These are phyloP conservation scores for Sclerurus mexicanus DNA, from an alignment of 2,113 vertebrate genomes.

Conservation along the genomic window DNA sequence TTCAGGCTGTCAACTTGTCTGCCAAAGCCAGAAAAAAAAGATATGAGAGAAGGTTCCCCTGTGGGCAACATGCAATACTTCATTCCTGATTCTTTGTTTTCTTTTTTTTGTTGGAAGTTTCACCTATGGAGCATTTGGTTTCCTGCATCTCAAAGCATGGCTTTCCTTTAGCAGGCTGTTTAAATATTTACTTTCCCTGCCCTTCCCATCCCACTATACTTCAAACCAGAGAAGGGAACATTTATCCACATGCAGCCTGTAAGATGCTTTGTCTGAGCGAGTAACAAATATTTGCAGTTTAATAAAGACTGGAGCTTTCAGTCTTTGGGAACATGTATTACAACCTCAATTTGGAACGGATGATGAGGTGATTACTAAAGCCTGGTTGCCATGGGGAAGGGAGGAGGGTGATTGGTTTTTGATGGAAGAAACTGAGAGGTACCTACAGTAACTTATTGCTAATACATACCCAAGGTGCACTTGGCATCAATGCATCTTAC, in stretches of 20 bases:
- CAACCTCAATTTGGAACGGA: constrained; percentile 22
- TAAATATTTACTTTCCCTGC: constrained; percentile 35
- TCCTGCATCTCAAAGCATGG: neutral
- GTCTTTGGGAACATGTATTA: neutral
- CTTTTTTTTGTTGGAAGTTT: neutral
- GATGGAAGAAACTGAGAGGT: constrained; percentile 30
- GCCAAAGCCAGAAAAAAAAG: neutral
- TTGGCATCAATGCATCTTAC: neutral
- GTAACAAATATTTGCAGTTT: constrained; percentile 25
- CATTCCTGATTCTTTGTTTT: neutral
- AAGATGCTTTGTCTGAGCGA: neutral
- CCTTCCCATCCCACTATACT: neutral
- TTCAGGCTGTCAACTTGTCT: neutral
- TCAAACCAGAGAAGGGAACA: neutral
- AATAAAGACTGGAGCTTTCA: neutral
- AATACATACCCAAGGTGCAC: neutral
- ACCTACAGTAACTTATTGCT: constrained; percentile 34
- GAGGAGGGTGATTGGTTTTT: constrained; percentile 54
- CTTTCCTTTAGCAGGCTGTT: constrained; percentile 15
- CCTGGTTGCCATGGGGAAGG: constrained; percentile 50
- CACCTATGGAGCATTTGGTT: constrained; percentile 11
- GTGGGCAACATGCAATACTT: neutral
- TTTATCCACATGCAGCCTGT: neutral
- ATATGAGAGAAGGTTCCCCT: neutral
- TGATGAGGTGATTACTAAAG: constrained; percentile 47